These are phyloP conservation scores for Crambe crambe DNA, from an alignment of 37 sponge, comb jelly and placozoan species.

Conservation along the genomic window DNA sequence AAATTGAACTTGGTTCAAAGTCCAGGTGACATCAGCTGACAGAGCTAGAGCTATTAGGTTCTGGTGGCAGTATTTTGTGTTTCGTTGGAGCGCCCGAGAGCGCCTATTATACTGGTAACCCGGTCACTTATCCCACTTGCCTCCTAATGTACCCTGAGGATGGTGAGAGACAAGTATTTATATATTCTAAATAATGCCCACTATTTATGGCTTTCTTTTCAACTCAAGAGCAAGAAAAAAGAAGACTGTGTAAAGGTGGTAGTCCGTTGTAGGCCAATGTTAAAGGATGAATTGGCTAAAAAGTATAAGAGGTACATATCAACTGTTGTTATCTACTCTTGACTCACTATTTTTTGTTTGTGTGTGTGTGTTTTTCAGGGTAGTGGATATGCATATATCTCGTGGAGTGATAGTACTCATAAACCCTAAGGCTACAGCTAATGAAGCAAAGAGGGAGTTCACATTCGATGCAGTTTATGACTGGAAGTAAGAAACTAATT, in stretches of 20 bases:
- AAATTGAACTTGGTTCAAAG: no score
- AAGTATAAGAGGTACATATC: conserved; percentile 58
- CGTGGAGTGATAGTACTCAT: conserved; percentile 61
- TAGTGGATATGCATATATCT: conserved; percentile 81
- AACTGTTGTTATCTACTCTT: neutral
- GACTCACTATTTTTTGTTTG: neutral
- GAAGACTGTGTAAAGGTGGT: conserved; percentile 96
- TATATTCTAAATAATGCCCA: conserved; percentile 5
- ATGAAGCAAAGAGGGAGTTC: conserved; percentile 75
- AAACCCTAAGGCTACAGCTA: conserved; percentile 48
- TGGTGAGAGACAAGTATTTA: neutral
- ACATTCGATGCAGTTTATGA: conserved; percentile 98
- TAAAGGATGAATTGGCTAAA: conserved; percentile 60
- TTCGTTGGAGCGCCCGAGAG: no score
- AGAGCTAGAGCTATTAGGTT: no score
- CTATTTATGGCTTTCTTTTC: neutral
- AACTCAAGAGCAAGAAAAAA: conserved; percentile 60
- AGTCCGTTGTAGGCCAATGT: conserved; percentile 94
- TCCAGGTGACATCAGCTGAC: no score
- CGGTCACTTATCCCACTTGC: conserved; percentile 3
- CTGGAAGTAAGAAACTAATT: conserved; percentile 76
- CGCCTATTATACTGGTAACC: no score
- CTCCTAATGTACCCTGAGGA: neutral
- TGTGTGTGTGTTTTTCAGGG: conserved; percentile 31
- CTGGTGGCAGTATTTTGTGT: no score